Percentiles rank a stretch among this genome's conserved stretches.
Evolutionary conservation across 2,888 invertebrate species (phyloP).

Genomic region (Prosopocoilus inquinatus): DNA sequence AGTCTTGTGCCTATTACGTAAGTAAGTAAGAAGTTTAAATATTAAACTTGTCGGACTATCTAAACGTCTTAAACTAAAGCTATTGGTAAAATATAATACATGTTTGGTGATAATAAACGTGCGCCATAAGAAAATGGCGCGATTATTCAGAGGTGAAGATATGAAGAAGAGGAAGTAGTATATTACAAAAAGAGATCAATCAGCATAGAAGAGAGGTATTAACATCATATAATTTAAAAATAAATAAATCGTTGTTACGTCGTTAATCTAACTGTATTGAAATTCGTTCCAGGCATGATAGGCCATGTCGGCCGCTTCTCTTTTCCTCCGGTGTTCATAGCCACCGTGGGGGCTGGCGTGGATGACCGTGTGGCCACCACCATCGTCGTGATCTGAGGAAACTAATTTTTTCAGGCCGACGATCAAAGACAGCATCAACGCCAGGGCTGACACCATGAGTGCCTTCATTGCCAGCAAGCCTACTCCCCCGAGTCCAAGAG

Average conservation of each 20-base stretch:
- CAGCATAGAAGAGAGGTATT: background rate
- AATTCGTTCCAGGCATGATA: conserved; percentile 51
- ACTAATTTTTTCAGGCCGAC: conserved; percentile 72
- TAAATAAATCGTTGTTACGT: conserved; percentile 19
- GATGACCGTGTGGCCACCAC: conserved; percentile 52
- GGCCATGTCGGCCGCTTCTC: conserved; percentile 47
- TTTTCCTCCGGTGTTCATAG: conserved; percentile 56
- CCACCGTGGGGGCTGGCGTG: conserved; percentile 55
- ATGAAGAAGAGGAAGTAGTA: background rate
- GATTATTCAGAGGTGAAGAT: background rate
- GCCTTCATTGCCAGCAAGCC: conserved; percentile 75
- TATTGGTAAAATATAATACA: conserved; percentile 5
- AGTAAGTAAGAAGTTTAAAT: conserved; percentile 11
- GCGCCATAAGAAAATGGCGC: background rate
- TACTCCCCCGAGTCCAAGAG: conserved; percentile 72
- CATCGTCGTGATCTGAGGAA: conserved; percentile 54
- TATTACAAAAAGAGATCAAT: conserved; percentile 6
- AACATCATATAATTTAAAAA: conserved; percentile 7
- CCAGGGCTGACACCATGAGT: conserved; percentile 62
- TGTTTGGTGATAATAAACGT: conserved; percentile 2
- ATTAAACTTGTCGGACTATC: conserved; percentile 8
- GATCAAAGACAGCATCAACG: conserved; percentile 72
- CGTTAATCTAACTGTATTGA: conserved; percentile 29
- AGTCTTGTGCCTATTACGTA: background rate
- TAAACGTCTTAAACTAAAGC: background rate